Evolutionary conservation across 2,113 vertebrate genomes (phyloP), one percentile per base, ranked within the genome.

Genomic region (Eublepharis macularius): DNA sequence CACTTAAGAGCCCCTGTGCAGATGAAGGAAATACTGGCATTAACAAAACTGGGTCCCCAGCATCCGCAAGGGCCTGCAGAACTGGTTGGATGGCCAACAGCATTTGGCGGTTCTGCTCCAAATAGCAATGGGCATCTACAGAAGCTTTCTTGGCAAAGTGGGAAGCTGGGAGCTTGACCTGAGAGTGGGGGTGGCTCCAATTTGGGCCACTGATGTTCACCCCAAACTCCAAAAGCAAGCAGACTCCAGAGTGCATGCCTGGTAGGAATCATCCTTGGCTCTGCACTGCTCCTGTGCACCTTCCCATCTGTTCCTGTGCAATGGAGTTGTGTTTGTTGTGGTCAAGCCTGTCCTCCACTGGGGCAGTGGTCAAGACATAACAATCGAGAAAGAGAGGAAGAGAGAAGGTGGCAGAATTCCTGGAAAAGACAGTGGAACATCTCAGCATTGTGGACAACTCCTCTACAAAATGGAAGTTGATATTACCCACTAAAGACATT

Each of bases 391-490:
- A 57, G 36, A 5, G 3, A 2, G 29, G 24, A 34, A 36, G 16
- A 63, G 72, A 76, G 39, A 43, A 10, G 12, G 32, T 29, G 13
- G 24, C 3, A 16, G 24, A 21, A 60, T 60, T 39, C 21, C 76
- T 39, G 41, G 45, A 43, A 65, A n/a, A 21, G 41, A 80, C 41
- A 34, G 5, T 6, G n/a, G 54, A 43, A 80, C 14, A 80, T 29
- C 41, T 21, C 29, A 2, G 54, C 14, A 16, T 39, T 73, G 76
- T 6, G 10, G 63, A 51, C 19, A 63, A 34, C 26, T 19, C 74
- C 43, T 73, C 32, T 80, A 68, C 39, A 47, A 80, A 85, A 12
- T 34, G 76, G 24, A 80, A 79, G n/a, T 47, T 72, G 84, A 80
- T 70, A 36, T 80, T 47, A 34, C n/a, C 8, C 32, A n/a, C 41